Conservation (phyloP, 2,113 vertebrate genomes). For the Channa argus region DNA sequence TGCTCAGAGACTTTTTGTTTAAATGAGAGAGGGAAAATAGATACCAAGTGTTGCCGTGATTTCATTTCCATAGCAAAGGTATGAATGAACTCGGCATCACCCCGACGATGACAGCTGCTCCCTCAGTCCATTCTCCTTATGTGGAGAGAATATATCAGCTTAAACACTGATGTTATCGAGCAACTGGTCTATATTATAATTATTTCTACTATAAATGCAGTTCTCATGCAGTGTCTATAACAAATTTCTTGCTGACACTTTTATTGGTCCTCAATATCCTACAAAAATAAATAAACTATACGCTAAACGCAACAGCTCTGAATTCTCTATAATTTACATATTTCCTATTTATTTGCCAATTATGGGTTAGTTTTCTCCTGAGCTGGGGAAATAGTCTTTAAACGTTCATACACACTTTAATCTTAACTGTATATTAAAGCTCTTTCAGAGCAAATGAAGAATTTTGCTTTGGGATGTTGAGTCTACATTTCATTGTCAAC, state of each 20-base stretch:
- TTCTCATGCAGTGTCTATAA: conserved; percentile 10
- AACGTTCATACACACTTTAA: conserved; percentile 11
- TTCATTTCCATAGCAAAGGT: conserved; percentile 70
- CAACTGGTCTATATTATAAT: conserved; percentile 35
- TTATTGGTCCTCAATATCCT: background rate
- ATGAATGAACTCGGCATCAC: conserved; percentile 68
- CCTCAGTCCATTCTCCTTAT: conserved; percentile 15
- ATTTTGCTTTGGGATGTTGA: conserved; percentile 38
- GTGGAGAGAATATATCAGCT: conserved; percentile 19
- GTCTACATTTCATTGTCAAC: conserved; percentile 19
- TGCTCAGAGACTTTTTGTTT: conserved; percentile 39
- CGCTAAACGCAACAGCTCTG: conserved; percentile 13
- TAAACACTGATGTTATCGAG: conserved; percentile 38
- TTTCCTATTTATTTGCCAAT: conserved; percentile 54
- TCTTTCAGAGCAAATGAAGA: conserved; percentile 19
- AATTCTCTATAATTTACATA: conserved; percentile 52
- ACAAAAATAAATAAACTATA: conserved; percentile 26
- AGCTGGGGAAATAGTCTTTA: conserved; percentile 48
- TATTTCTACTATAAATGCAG: conserved; percentile 17
- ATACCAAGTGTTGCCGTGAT: conserved; percentile 39
- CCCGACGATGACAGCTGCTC: conserved; percentile 32
- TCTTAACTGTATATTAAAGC: conserved; percentile 20
- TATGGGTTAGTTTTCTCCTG: conserved; percentile 30
- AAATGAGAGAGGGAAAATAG: conserved; percentile 51
- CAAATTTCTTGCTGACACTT: conserved; percentile 35